Conservation (phyloP, 37 sponge, comb jelly and placozoan genomes). For the Dysidea cf. avara region DNA sequence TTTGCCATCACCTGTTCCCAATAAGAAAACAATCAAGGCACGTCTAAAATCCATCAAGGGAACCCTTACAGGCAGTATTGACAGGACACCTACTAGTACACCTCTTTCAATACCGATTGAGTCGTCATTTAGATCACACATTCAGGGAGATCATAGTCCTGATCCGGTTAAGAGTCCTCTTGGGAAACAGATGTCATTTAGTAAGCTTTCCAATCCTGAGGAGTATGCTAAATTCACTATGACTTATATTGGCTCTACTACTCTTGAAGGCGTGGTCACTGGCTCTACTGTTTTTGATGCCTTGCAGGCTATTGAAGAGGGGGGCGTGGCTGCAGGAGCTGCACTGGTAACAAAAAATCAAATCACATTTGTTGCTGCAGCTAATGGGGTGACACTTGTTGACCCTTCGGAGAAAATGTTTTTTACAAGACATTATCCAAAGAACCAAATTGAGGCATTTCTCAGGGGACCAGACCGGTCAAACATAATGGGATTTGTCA, state of each 20-base stretch:
- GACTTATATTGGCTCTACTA: slow-evolving; percentile 54
- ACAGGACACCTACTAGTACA: no score
- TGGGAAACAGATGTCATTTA: no score
- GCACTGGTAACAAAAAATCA: slow-evolving; percentile 48
- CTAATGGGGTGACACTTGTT: slow-evolving; percentile 44
- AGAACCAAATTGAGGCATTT: slow-evolving; percentile 49
- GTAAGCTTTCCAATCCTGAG: slow-evolving; percentile 9
- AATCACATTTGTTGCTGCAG: slow-evolving; percentile 43
- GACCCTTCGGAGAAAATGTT: slow-evolving; percentile 50
- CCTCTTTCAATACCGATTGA: no score
- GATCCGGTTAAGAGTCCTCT: no score
- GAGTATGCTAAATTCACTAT: slow-evolving; percentile 53
- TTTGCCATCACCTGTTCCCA: no score
- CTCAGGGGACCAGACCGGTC: slow-evolving; percentile 13
- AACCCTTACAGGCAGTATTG: no score
- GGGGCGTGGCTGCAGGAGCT: slow-evolving; percentile 46
- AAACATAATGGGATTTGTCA: slow-evolving; percentile 47
- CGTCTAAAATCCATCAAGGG: no score
- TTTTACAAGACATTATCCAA: slow-evolving; percentile 54
- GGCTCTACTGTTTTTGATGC: slow-evolving; percentile 32
- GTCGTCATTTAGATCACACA: no score
- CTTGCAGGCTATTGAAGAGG: slow-evolving; percentile 22
- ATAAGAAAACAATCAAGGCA: no score
- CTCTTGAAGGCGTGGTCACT: slow-evolving; percentile 24
- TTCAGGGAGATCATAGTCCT: no score